Conservation (phyloP, 2,797 vertebrate species). For the Phoeniculus purpureus region DNA sequence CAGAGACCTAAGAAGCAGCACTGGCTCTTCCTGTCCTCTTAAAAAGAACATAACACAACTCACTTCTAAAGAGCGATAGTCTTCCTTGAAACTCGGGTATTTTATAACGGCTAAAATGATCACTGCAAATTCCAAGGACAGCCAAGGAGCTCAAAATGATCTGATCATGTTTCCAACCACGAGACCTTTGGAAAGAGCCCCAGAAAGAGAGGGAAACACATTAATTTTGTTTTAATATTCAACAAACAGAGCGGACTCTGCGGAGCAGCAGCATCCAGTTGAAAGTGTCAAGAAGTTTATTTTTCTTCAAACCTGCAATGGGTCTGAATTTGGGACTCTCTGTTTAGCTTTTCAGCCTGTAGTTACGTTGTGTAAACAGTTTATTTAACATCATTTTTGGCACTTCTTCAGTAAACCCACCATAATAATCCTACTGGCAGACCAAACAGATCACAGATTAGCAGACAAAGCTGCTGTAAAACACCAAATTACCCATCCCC, state of each 20-base stretch:
- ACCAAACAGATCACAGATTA: conserved; percentile 82
- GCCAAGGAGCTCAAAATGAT: conserved; percentile 56
- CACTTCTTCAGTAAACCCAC: conserved; percentile 84
- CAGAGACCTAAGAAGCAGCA: background rate
- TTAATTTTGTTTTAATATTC: conserved; percentile 79
- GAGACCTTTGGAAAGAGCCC: conserved; percentile 68
- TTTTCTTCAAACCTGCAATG: conserved; percentile 83
- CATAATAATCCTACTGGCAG: conserved; percentile 85
- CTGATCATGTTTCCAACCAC: conserved; percentile 56
- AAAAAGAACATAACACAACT: conserved; percentile 7
- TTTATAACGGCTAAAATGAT: conserved; percentile 48
- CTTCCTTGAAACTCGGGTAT: conserved; percentile 17
- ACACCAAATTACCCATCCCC: conserved; percentile 72
- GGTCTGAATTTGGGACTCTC: conserved; percentile 75
- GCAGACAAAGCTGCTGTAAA: conserved; percentile 76
- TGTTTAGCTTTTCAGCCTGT: conserved; percentile 79
- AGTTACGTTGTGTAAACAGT: conserved; percentile 82
- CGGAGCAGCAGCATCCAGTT: conserved; percentile 74
- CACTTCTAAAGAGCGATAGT: conserved; percentile 17
- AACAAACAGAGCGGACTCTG: conserved; percentile 78
- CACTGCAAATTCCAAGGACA: conserved; percentile 47
- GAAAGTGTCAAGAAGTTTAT: conserved; percentile 84
- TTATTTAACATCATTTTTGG: conserved; percentile 84
- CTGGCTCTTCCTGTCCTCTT: background rate
- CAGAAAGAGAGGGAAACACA: conserved; percentile 64